A percentile compares a stretch with the other conserved stretches of the same genome.
phyloP scores from a whole-genome alignment of 1,140 invertebrate genomes.

The Eupristina koningsbergeri region DNA sequence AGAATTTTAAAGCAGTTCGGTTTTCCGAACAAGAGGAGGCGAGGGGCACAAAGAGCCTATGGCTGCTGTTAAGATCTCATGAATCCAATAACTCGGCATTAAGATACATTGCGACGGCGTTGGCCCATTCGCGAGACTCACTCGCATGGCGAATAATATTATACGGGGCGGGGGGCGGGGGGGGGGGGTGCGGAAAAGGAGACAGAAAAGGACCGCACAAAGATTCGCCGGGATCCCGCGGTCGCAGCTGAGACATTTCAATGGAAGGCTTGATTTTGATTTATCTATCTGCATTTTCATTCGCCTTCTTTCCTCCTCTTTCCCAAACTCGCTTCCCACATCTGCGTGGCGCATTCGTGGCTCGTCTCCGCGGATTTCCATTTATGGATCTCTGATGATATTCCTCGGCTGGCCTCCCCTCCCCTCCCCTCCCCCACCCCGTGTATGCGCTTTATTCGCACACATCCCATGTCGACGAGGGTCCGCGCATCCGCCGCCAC shows the following conservation, averaged over 20 bases:
- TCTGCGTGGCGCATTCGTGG: constrained; percentile 40
- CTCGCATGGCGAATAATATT: background rate
- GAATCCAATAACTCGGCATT: constrained; percentile 47
- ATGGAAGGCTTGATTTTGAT: constrained; percentile 57
- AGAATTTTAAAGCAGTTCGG: background rate
- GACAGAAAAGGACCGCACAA: constrained; percentile 41
- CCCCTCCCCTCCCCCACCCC: background rate
- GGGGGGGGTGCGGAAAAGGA: constrained; percentile 35
- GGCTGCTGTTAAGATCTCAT: constrained; percentile 34
- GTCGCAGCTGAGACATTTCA: constrained; percentile 48
- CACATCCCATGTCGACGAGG: background rate
- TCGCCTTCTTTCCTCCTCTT: constrained; percentile 6
- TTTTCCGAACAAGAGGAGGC: background rate
- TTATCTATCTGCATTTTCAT: constrained; percentile 55
- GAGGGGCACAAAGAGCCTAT: background rate
- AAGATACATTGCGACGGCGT: constrained; percentile 35
- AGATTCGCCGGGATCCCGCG: constrained; percentile 16
- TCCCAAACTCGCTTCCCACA: background rate
- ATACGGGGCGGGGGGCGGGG: background rate
- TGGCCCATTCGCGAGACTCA: background rate
- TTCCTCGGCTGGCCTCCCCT: background rate
- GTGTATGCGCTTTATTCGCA: background rate
- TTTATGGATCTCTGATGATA: constrained; percentile 51
- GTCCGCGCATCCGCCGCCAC: background rate
- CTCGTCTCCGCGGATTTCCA: constrained; percentile 53